Evolutionary conservation across 2,113 vertebrate species (phyloP), one percentile per base, ranked within the genome.

Genomic region (Motacilla alba): DNA sequence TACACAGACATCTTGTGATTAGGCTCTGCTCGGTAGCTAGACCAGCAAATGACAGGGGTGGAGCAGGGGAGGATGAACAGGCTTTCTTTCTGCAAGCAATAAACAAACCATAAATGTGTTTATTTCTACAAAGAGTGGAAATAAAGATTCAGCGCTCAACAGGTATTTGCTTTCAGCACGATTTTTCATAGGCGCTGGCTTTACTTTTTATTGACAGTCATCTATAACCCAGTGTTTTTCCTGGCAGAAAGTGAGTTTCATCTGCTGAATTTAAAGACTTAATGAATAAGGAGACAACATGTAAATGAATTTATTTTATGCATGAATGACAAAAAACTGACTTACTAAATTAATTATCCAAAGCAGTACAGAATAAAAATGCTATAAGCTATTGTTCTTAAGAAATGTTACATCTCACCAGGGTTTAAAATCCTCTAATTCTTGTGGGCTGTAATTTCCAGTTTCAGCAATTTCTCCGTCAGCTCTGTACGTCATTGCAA

Each of bases 331-430:
- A 94, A 88, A 64, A 56, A 72, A 19, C 10, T 30, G 24, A 49
- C 39, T 88, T 80, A 70, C 58, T 79, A 86, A 86, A 79, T 41
- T 66, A 85, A 90, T 80, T 86, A 66, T 77, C 53, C 50, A 80
- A 70, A 86, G 70, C 75, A 85, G n/a, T 23, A 84, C 37, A 44
- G 66, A 88, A 85, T 83, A 56, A 95, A 93, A 90, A 63, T 88
- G 52, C 75, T 81, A n/a, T 70, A 88, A 90, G 89, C 84, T 72
- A 91, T 96, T 95, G 84, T 96, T 95, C 87, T 91, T 83, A 47
- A 93, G 82, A 91, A 96, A 94, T 81, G 75, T 52, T 85, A 47
- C 75, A 74, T 85, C 82, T 96, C 93, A 92, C 58, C 68, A 90
- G 92, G 79, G 60, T 75, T 94, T 88, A 21, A 95, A 90, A 83